A percentile compares a stretch with the other conserved stretches of the same genome.
Conservation (phyloP, 2,113 vertebrate species). For the Cyphomyrus plagiostoma region DNA sequence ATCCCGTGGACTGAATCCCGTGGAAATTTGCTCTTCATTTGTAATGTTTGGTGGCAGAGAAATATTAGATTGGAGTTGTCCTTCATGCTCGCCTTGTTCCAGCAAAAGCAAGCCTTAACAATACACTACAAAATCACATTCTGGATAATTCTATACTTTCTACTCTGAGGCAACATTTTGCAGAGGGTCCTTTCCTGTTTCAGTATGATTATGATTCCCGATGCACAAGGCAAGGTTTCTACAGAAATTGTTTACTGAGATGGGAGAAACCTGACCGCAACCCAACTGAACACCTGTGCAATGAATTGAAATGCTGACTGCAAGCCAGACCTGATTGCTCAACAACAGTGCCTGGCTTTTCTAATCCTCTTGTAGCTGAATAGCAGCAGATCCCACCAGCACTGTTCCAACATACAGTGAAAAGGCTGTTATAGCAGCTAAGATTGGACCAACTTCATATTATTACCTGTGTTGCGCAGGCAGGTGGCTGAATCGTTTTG, state of each 20-base stretch:
- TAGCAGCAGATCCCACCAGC: background rate
- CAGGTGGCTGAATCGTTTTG: background rate
- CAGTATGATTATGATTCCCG: background rate
- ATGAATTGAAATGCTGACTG: background rate
- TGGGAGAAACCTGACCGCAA: background rate
- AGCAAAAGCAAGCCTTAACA: background rate
- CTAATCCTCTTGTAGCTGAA: background rate
- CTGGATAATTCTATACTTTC: background rate
- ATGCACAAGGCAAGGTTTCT: background rate
- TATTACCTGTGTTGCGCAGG: background rate
- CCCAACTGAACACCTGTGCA: background rate
- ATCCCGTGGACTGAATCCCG: background rate
- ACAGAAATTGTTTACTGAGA: background rate
- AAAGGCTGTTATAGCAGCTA: background rate
- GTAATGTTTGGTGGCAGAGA: background rate
- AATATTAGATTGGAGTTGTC: background rate
- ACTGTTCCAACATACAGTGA: background rate
- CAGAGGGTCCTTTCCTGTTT: background rate
- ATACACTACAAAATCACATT: background rate
- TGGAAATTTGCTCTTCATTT: background rate
- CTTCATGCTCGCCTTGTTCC: background rate
- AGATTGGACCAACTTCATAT: background rate
- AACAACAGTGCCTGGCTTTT: background rate
- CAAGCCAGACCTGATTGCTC: background rate
- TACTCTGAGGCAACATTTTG: background rate